Conservation (phyloP, 2,888 invertebrate genomes). For the Tupiocoris notatus region DNA sequence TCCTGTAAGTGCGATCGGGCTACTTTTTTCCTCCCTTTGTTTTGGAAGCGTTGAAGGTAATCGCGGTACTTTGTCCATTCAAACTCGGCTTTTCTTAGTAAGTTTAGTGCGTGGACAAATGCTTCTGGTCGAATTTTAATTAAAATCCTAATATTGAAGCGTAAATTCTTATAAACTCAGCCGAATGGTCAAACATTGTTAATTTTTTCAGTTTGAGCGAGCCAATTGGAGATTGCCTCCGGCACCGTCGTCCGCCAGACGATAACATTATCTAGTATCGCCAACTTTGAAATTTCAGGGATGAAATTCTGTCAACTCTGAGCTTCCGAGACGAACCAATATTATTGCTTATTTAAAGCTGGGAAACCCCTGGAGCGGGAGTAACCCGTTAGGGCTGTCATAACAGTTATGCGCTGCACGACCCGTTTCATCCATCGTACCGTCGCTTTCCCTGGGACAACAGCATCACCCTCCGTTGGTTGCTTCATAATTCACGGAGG, state of each 20-base stretch:
- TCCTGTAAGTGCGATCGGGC: too few relatives aligned
- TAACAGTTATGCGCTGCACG: background rate
- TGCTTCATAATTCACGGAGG: background rate
- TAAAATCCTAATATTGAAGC: too few relatives aligned
- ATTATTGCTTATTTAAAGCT: background rate
- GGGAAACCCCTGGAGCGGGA: background rate
- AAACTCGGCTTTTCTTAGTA: too few relatives aligned
- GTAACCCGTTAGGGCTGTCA: background rate
- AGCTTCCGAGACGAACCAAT: background rate
- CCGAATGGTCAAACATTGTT: too few relatives aligned
- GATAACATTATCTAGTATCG: background rate
- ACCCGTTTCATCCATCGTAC: too few relatives aligned
- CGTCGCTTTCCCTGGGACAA: background rate
- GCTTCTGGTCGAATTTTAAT: too few relatives aligned
- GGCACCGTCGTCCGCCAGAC: background rate
- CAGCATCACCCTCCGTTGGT: background rate
- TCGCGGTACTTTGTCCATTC: too few relatives aligned
- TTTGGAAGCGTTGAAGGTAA: too few relatives aligned
- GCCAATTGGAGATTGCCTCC: background rate
- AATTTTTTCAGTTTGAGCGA: too few relatives aligned
- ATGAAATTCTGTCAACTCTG: background rate
- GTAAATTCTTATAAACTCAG: too few relatives aligned
- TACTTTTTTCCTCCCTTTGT: too few relatives aligned
- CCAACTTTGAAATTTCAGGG: background rate
- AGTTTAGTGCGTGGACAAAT: too few relatives aligned